phyloP scores from a whole-genome alignment of 2,888 invertebrate genomes.

The Artemia sinica region DNA sequence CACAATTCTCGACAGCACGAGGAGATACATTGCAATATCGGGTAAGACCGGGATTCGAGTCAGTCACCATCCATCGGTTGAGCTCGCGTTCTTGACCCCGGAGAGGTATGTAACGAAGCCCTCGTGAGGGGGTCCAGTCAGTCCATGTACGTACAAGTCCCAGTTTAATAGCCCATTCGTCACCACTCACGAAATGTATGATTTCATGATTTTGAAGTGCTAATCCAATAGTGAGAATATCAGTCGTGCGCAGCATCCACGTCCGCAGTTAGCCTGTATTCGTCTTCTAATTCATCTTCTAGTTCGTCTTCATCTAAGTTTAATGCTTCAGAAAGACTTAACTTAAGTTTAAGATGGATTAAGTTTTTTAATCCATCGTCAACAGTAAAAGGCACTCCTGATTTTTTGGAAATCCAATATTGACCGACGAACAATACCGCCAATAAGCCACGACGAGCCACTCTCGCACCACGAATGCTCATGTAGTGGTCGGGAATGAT shows the following conservation, averaged over 20 bases:
- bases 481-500: not conserved
- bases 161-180: not conserved
- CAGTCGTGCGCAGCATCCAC: not conserved
- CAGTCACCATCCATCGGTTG: not conserved
- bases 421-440: not conserved
- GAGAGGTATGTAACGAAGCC: not conserved
- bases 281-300: too few species aligned
- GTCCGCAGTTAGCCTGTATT: not conserved
- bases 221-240: too few species aligned
- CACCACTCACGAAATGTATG: not conserved
- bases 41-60: not conserved
- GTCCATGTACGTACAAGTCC: not conserved
- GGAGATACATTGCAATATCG: not conserved
- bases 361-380: too few species aligned
- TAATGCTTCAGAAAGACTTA: not conserved
- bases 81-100: not conserved
- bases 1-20: not conserved
- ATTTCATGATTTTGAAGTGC: not conserved
- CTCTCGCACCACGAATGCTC: not conserved
- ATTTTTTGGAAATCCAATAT: too few species aligned
- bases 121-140: not conserved
- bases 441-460: not conserved
- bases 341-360: too few species aligned
- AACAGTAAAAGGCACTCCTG: too few species aligned
- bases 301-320: too few species aligned